phyloP scores from a whole-genome alignment of 2,113 vertebrate species.

The Gila orcuttii region DNA sequence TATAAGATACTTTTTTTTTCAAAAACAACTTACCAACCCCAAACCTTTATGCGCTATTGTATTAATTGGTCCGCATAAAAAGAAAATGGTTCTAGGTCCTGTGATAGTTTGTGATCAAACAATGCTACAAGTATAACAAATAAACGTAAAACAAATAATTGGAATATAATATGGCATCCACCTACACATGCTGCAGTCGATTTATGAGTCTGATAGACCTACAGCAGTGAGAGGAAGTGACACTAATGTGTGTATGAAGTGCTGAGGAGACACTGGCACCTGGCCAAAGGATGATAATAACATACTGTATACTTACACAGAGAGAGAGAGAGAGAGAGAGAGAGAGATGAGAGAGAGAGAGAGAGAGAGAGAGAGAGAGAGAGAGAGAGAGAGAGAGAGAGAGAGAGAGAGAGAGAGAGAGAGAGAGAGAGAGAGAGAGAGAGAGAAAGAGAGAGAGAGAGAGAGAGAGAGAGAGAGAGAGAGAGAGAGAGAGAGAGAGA shows the following conservation, averaged over 20 bases:
- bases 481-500: neutral
- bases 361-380: neutral
- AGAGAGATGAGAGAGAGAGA: neutral
- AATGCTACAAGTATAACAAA: neutral
- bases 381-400: neutral
- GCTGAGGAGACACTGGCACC: neutral
- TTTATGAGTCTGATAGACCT: neutral
- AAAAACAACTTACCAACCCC: neutral
- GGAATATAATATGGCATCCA: neutral
- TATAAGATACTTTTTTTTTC: too few species aligned
- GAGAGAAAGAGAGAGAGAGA: neutral
- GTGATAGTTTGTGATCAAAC: neutral
- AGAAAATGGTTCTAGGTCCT: neutral
- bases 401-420: neutral
- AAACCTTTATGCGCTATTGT: neutral
- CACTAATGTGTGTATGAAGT: conserved; percentile 1
- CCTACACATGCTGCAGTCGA: neutral
- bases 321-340: neutral
- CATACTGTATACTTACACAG: neutral
- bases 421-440: neutral
- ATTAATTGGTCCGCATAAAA: neutral
- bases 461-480: neutral
- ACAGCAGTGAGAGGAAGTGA: neutral
- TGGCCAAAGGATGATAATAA: neutral
- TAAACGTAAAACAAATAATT: neutral